Evolutionary conservation across 2,113 vertebrate genomes (phyloP).

Genomic region (Eretmochelys imbricata): DNA sequence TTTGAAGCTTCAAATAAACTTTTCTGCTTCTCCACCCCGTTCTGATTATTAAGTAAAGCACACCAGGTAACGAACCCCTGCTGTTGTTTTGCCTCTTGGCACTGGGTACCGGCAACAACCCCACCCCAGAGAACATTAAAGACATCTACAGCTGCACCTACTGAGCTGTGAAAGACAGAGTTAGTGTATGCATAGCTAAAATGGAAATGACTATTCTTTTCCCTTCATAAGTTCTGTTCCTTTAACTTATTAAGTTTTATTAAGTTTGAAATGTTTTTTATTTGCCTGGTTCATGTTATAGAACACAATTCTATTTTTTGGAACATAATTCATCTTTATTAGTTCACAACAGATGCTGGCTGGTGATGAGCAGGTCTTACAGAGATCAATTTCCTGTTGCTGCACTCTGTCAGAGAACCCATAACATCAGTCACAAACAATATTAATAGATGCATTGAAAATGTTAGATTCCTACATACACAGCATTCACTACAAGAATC

Average conservation of each 20-base stretch:
- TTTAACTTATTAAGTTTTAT: not conserved
- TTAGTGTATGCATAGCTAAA: not conserved
- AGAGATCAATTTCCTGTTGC: not conserved
- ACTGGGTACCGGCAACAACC: too few relatives aligned
- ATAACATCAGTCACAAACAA: not conserved
- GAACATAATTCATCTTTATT: not conserved
- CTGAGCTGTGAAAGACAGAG: not conserved
- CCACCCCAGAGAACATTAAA: too few relatives aligned
- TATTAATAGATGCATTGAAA: not conserved
- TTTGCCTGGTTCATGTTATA: not conserved
- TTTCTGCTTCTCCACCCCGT: too few relatives aligned
- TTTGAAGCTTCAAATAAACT: too few relatives aligned
- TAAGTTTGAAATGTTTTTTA: not conserved
- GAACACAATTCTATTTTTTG: not conserved
- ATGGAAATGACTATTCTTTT: not conserved
- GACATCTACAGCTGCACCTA: not conserved
- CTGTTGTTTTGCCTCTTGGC: too few relatives aligned
- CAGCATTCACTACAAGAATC: not conserved
- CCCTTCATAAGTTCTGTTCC: not conserved
- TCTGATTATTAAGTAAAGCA: too few relatives aligned
- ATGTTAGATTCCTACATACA: not conserved
- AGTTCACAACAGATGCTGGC: not conserved
- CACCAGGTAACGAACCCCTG: too few relatives aligned
- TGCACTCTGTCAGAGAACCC: not conserved
- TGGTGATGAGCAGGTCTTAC: not conserved